Conservation (phyloP, 2,113 vertebrate genomes). For the Hippocampus mohnikei region DNA sequence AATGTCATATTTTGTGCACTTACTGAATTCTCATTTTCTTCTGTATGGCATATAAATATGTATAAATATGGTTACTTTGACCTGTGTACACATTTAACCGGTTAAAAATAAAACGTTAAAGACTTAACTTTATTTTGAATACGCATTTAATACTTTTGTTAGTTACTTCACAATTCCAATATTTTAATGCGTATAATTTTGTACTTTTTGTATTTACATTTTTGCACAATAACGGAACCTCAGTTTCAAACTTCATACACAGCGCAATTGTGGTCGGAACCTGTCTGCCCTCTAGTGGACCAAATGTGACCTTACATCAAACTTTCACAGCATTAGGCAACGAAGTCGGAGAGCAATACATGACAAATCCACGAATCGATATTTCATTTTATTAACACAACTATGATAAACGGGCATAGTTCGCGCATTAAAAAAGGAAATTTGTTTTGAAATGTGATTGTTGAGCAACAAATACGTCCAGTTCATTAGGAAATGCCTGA, state of each 20-base stretch:
- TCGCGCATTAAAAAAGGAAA: not conserved
- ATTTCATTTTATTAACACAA: not conserved
- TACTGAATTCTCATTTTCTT: no score
- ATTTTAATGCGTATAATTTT: no score
- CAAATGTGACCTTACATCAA: not conserved
- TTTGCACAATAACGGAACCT: not conserved
- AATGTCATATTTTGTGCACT: not conserved
- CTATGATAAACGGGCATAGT: not conserved
- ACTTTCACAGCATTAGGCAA: not conserved
- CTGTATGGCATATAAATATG: no score
- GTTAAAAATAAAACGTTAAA: not conserved
- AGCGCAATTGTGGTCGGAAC: conserved; percentile 1
- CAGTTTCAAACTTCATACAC: not conserved
- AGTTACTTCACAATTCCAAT: not conserved
- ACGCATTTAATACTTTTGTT: not conserved
- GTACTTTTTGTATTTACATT: no score
- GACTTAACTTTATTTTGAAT: not conserved
- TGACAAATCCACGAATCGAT: not conserved
- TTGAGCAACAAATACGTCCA: not conserved
- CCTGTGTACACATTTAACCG: not conserved
- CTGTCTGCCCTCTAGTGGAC: conserved; percentile 52
- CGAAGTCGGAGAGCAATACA: not conserved
- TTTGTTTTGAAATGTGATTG: not conserved
- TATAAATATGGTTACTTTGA: no score
- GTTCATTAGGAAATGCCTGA: not conserved